Conservation (phyloP, 1,140 invertebrate species). For the Brachionus calyciflorus region DNA sequence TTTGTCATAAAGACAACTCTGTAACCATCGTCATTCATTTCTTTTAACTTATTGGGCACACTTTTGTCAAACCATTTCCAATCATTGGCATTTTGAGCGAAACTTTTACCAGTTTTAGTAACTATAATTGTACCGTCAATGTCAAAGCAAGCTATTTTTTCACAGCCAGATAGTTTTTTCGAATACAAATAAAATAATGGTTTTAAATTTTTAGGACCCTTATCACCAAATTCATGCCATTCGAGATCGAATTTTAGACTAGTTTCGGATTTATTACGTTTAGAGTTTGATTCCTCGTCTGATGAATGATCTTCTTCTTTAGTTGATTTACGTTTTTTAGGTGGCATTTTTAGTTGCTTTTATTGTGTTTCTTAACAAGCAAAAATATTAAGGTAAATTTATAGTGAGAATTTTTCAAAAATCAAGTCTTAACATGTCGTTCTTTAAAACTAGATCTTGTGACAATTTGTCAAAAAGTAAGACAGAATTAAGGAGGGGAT, state of each 20-base stretch:
- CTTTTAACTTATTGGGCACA: conserved; percentile 53
- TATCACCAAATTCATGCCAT: conserved; percentile 30
- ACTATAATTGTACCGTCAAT: conserved; percentile 57
- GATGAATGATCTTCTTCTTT: not conserved
- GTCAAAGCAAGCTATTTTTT: conserved; percentile 54
- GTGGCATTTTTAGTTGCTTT: conserved; percentile 31
- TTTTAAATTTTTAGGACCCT: not conserved
- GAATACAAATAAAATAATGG: conserved; percentile 47
- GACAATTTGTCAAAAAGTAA: too few relatives aligned
- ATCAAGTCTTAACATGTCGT: not conserved
- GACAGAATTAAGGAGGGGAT: too few relatives aligned
- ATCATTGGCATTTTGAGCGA: conserved; percentile 54
- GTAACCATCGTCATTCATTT: conserved; percentile 52
- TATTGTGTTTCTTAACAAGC: not conserved
- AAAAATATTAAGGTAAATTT: not conserved
- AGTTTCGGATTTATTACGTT: not conserved
- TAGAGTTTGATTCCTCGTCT: not conserved
- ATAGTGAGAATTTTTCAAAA: not conserved
- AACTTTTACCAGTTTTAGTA: conserved; percentile 55
- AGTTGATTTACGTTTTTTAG: conserved; percentile 17
- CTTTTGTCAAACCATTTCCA: conserved; percentile 56
- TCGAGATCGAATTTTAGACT: conserved; percentile 8
- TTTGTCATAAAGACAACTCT: conserved; percentile 57
- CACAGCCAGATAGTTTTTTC: conserved; percentile 49
- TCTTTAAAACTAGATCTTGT: too few relatives aligned